Evolutionary conservation across 2,113 vertebrate species (phyloP), one percentile per base, ranked within the genome.

Genomic region (Cavia porcellus): DNA sequence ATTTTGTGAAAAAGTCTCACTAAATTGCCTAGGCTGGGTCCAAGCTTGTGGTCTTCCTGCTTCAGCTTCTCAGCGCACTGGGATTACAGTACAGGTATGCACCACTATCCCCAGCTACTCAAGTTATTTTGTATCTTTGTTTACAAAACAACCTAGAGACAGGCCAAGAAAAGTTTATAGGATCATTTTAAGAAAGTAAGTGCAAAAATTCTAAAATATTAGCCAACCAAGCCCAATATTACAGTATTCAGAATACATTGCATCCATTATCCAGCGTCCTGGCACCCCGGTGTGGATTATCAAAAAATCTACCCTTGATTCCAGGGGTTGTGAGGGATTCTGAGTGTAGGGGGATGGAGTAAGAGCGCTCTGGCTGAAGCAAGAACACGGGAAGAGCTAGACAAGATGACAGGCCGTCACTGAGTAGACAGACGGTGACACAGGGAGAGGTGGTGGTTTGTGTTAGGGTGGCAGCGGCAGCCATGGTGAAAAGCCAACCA

Each of bases 161-260:
- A 2, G 28, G 38, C 64, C 24, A 82, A 89, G 55, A 89, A 45
- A 93, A 95, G 91, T 55, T 55, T 84, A 92, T n/a, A 89, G 70
- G 72, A 2, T 11, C 74, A 83, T 85, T 95, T 90, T 95, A 91
- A 75, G 30, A 88, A 96, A 92, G 86, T 5, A 96, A 55, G 50
- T 86, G 1, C 3, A 89, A 95, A 90, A 79, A 86, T 80, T 94
- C n/a, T 84, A 87, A 97, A 93, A 80, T 93, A 82, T 79, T 79
- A 96, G 52, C 38, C 61, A 89, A 72, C 7, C 59, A 85, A 75
- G 93, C 24, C 22, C 45, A 95, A 77, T 72, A 82, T 83, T 90
- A 77, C 42, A 77, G 74, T 50, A 90, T 64, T 96, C 91, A 66
- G 79, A 86, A 88, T 64, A 62, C 3, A 72, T 85, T 32, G 35